Evolutionary conservation across 2,888 invertebrate genomes (phyloP), one percentile per base, ranked within the genome.

Genomic region (Pristionchus maxplancki): DNA sequence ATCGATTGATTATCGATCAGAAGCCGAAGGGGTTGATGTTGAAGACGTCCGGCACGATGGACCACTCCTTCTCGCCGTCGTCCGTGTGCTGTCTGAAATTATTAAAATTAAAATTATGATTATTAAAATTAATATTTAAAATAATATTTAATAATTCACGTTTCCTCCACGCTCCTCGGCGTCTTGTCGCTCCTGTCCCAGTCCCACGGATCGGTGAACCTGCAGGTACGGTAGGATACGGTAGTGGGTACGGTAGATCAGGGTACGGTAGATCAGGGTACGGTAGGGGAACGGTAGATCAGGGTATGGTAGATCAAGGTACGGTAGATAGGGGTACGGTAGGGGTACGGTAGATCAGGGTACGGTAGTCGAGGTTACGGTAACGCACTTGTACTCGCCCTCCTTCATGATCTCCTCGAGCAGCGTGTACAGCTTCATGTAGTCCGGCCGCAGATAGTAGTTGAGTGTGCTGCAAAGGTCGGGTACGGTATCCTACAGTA

Each of bases 381-480:
- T 50, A 50, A 58, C 64, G 58, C 13, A 85, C 85, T 40, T 85
- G 31, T 48, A 64, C n/a, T 64, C 44, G 37, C 85, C 85, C 28
- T 85, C 85, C 17, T 44, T 64, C 64, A 85, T 85, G 31, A 85
- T 64, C 20, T 85, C 85, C 17, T 31, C 50, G n/a, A 85, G 64
- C 11, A 85, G n/a, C 6, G n/a, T 64, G 64, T 85, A 85, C 28
- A 85, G 24, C 44, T 44, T 40, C 20, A 64, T 15, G 17, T 85
- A 85, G 20, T 85, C 85, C 34, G 85, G 85, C 8, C 85, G 28
- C 40, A 67, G 34, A 28, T 85, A 85, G 67, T 85, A 85, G n/a
- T 37, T 85, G n/a, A 85, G 85, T 0, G 64, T 31, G 1, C 85
- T 85, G 62, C 8, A 40, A 31, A 13, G 15, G 31, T 31, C 28